A percentile compares a stretch with the other conserved stretches of the same genome.
Conservation (phyloP, 2,113 vertebrate species). For the Datnioides undecimradiatus region DNA sequence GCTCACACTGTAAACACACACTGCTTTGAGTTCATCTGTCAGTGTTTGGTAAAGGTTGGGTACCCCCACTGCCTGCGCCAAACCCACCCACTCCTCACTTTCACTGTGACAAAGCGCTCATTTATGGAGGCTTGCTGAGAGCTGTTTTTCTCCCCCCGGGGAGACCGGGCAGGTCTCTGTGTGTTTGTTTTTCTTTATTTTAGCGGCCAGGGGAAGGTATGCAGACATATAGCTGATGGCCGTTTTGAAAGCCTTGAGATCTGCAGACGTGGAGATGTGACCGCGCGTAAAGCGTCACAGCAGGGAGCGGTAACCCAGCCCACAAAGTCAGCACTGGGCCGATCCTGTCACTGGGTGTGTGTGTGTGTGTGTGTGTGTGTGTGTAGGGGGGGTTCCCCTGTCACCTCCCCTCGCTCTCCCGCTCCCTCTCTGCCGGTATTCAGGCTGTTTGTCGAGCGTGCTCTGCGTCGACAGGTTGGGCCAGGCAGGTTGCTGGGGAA, state of each 20-base stretch:
- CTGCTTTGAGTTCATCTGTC: slow-evolving; percentile 48
- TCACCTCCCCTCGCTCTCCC: neutral
- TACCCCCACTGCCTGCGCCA: slow-evolving; percentile 15
- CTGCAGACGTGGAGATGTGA: neutral
- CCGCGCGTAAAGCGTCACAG: neutral
- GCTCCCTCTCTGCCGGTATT: slow-evolving; percentile 42
- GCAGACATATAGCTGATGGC: slow-evolving; percentile 13
- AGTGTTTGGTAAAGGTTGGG: slow-evolving; percentile 65
- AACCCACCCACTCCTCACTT: slow-evolving; percentile 28
- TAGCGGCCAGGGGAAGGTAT: neutral
- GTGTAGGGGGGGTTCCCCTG: slow-evolving; percentile 22
- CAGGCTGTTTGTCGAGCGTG: slow-evolving; percentile 36
- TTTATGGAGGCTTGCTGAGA: slow-evolving; percentile 45
- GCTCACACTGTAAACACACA: slow-evolving; percentile 20
- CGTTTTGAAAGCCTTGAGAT: neutral
- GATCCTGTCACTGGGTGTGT: neutral
- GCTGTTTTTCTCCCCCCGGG: slow-evolving; percentile 15
- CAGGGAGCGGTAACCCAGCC: slow-evolving; percentile 29
- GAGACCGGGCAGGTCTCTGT: slow-evolving; percentile 6
- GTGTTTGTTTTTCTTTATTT: slow-evolving; percentile 52
- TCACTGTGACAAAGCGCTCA: slow-evolving; percentile 59
- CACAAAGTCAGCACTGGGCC: slow-evolving; percentile 22
- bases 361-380: neutral
- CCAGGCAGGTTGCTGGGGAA: slow-evolving; percentile 75
- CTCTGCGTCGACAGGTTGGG: slow-evolving; percentile 47